Base-by-base conservation (phyloP, 2,888 invertebrate genomes). In the Lochmaea crataegi region DNA sequence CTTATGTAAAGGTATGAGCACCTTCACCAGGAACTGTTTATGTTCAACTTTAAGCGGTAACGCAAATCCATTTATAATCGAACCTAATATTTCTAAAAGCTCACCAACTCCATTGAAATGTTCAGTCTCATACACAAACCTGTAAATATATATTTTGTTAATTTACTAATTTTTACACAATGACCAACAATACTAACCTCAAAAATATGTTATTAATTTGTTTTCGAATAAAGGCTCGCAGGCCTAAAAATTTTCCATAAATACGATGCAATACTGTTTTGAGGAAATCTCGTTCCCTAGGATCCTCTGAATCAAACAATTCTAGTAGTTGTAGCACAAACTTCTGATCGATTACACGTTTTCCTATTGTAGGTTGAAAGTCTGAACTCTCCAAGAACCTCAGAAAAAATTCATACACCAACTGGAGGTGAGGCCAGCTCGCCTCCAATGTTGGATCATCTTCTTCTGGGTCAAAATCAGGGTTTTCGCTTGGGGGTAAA, bases 371-470 rank as follows among this genome's bases (percentile, higher is more conserved):
- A 75, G 98, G 97, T 89, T 98, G 98, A 89, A 99, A 99, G 89
- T 99, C 99, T 76, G 96, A 94, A 80, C 97, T 98, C 90, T 99
- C 99, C 83, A 99, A 91, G 89, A 99, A 98, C 84, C 98, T 94
- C 87, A 99, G 91, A 90, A 99, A 99, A 88, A 99, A 94, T 89
- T 99, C 99, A 89, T 99, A 99, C 84, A 99, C 98, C 89, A 99
- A 91, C 91, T 98, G 94, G 83, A 99, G 91, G 89, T 99, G 99
- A 80, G 99, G 99, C 99, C 99, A 99, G 80, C 98, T 96, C 70
- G 98, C 98, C 90, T 99, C 99, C 88, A 99, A 89, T 80, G 99
- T 99, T 73, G 99, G 99, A 87, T 99, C 99, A 88, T 99, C 99
- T 88, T 99, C 99, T 89, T 99, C 99, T 41, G 99, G 99, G 89